Evolutionary conservation across 2,888 invertebrate species (phyloP).

Genomic region (Elmis aenea): DNA sequence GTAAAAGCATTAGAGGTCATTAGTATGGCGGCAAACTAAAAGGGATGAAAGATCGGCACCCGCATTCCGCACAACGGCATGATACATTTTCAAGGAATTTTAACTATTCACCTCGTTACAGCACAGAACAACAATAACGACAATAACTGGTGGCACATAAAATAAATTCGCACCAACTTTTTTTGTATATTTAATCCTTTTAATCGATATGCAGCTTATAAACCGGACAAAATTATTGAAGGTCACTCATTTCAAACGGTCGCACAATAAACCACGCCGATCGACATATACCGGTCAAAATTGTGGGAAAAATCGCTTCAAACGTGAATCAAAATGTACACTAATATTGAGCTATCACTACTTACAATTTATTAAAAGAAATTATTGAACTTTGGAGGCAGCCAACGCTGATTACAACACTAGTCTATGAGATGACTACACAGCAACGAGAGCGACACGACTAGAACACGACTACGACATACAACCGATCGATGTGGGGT

Average conservation of each 20-base stretch:
- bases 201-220: neutral
- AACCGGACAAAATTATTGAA: slow-evolving; percentile 25
- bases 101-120: slow-evolving; percentile 10
- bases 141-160: no score
- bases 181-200: no score
- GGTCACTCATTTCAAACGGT: slow-evolving; percentile 25
- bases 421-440: no score
- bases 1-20: slow-evolving; percentile 10
- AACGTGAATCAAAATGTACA: no score
- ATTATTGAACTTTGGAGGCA: slow-evolving; percentile 9
- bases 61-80: slow-evolving; percentile 11
- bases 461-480: slow-evolving; percentile 45
- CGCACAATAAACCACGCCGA: slow-evolving; percentile 13
- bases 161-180: no score
- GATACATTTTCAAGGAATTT: slow-evolving; percentile 27
- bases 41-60: slow-evolving; percentile 8
- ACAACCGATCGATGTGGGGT: slow-evolving; percentile 43
- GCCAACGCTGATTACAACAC: slow-evolving; percentile 8
- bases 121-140: slow-evolving; percentile 6
- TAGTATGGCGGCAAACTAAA: slow-evolving; percentile 13
- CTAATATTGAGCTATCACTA: slow-evolving; percentile 6
- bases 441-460: slow-evolving; percentile 31
- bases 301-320: no score
- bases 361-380: slow-evolving; percentile 21
- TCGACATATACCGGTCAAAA: neutral